Evolutionary conservation across 2,113 vertebrate genomes (phyloP).

Genomic region (Bungarus multicinctus): DNA sequence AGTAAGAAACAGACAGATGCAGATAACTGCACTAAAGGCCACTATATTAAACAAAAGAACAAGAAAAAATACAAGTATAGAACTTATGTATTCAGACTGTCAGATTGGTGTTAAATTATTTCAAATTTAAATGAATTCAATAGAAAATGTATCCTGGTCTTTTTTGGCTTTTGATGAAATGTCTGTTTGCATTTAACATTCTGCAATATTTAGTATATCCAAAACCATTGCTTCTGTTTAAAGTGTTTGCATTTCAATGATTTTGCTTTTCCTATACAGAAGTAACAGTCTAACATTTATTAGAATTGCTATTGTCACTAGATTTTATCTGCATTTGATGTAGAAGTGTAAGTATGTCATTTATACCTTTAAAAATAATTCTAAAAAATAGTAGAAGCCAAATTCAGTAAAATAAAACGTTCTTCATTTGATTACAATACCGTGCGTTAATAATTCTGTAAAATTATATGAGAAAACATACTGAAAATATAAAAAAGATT

Average conservation of each 20-base stretch:
- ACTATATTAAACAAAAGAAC: neutral
- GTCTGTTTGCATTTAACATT: neutral
- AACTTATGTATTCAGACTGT: neutral
- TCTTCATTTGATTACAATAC: neutral
- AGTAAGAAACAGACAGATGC: neutral
- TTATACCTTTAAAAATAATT: neutral
- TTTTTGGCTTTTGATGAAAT: neutral
- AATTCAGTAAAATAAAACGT: conserved; percentile 23
- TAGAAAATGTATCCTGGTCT: neutral
- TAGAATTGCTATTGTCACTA: neutral
- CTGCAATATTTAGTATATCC: neutral
- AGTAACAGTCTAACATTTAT: neutral
- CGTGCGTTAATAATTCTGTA: conserved; percentile 24
- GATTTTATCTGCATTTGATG: conserved; percentile 32
- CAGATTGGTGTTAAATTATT: neutral
- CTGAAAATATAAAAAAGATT: conserved; percentile 9
- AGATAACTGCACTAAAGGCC: neutral
- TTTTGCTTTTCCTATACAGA: neutral
- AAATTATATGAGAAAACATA: conserved; percentile 17
- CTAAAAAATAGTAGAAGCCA: conserved; percentile 25
- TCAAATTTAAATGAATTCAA: neutral
- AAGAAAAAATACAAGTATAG: neutral
- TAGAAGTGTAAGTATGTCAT: conserved; percentile 6
- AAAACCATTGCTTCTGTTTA: neutral
- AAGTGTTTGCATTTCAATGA: neutral